phyloP scores from a whole-genome alignment of 2,113 vertebrate genomes.

The Sterrhoptilus dennistouni region DNA sequence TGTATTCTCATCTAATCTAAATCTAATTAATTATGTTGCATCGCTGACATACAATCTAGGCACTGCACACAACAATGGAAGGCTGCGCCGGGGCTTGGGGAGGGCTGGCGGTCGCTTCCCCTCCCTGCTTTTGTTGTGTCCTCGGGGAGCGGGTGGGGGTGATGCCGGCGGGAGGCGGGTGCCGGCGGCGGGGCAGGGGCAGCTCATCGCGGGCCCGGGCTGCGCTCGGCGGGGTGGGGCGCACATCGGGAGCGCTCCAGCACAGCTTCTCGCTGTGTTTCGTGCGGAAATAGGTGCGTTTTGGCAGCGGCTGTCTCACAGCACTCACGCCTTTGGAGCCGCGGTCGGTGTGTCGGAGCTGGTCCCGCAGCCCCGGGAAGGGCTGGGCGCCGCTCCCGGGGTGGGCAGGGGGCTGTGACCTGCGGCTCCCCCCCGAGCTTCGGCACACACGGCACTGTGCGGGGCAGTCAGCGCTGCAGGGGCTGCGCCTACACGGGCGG shows the following conservation, averaged over 20 bases:
- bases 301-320: background rate
- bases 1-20: slow-evolving; percentile 11
- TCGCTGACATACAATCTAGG: background rate
- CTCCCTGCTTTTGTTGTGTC: background rate
- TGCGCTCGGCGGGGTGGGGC: background rate
- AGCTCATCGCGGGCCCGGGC: background rate
- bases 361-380: background rate
- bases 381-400: rapidly evolving
- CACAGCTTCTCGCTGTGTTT: background rate
- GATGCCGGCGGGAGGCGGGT: background rate
- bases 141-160: background rate
- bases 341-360: rapidly evolving
- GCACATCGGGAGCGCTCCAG: rapidly evolving
- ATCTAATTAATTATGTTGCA: slow-evolving; percentile 34
- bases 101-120: background rate
- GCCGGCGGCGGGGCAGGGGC: background rate
- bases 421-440: background rate
- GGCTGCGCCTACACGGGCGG: rapidly evolving
- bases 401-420: background rate
- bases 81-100: background rate
- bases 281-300: rapidly evolving
- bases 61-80: background rate
- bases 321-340: background rate
- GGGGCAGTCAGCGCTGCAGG: rapidly evolving
- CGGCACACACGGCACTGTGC: rapidly evolving